These are phyloP conservation scores for Toxotes chatareus DNA, from an alignment of 2,113 vertebrate species.

Conservation along the genomic window DNA sequence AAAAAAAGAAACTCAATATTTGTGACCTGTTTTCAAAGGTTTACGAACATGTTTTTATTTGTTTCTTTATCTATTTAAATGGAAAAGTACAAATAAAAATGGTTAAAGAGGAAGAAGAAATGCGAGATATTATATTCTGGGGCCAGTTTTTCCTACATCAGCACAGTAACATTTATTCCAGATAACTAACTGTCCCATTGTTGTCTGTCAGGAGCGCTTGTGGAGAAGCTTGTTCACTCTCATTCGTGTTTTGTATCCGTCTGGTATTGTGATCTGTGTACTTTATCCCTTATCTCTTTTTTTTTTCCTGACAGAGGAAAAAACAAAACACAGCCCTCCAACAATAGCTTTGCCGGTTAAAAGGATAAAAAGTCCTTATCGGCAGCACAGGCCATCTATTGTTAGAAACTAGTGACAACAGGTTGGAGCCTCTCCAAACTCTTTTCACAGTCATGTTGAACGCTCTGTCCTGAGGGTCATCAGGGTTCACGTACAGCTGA, in stretches of 20 bases:
- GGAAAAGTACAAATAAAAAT: no score
- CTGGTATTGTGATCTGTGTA: constrained; percentile 1
- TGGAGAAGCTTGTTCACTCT: background rate
- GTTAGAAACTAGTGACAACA: constrained; percentile 45
- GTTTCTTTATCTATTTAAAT: background rate
- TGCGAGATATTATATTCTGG: no score
- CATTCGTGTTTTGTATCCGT: background rate
- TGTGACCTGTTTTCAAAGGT: no score
- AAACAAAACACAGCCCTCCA: constrained; percentile 33
- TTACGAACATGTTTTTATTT: no score
- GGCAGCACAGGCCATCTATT: constrained; percentile 31
- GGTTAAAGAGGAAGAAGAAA: no score
- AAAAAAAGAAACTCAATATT: no score
- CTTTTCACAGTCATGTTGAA: background rate
- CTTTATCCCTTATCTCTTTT: constrained; percentile 10
- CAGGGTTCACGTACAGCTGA: background rate
- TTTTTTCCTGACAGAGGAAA: constrained; percentile 42
- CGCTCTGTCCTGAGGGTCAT: background rate
- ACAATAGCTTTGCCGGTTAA: constrained; percentile 49
- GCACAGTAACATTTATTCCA: no score
- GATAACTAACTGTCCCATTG: background rate
- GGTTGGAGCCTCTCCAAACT: constrained; percentile 39
- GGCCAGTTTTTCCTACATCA: no score
- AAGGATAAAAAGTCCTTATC: constrained; percentile 28
- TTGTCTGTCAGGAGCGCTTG: no score